phyloP scores from a whole-genome alignment of 2,113 vertebrate genomes.

The Dicrurus megarhynchus region DNA sequence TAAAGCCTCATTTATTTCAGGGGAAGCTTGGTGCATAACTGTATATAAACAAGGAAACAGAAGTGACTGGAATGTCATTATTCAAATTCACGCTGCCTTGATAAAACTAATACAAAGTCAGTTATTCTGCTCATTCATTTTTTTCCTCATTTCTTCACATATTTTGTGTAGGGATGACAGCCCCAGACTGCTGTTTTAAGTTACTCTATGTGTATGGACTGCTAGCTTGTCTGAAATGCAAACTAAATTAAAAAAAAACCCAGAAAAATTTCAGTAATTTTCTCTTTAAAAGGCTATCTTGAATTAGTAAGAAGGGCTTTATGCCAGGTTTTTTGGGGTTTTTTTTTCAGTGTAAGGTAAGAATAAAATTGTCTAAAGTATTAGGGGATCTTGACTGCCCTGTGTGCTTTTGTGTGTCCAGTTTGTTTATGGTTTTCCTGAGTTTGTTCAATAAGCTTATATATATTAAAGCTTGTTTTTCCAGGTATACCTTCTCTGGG shows the following conservation, averaged over 20 bases:
- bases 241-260: not conserved
- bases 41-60: not conserved
- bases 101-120: not conserved
- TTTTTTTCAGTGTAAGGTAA: not conserved
- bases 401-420: not conserved
- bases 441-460: not conserved
- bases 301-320: not conserved
- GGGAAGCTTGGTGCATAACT: not conserved
- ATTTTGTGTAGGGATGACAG: not conserved
- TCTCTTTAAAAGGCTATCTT: not conserved
- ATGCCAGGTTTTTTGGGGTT: not conserved
- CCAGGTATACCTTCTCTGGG: not conserved
- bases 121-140: not conserved
- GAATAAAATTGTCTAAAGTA: not conserved
- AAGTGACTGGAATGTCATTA: slow-evolving; percentile 13
- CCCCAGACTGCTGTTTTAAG: not conserved
- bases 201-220: not conserved
- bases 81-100: not conserved
- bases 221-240: not conserved
- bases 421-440: not conserved
- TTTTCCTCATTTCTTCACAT: not conserved
- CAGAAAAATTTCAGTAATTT: not conserved
- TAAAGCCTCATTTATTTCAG: slow-evolving; percentile 8
- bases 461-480: not conserved
- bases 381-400: not conserved